Evolutionary conservation across 2,113 vertebrate genomes (phyloP), one percentile per base, ranked within the genome.

Genomic region (Diphyllodes magnificus): DNA sequence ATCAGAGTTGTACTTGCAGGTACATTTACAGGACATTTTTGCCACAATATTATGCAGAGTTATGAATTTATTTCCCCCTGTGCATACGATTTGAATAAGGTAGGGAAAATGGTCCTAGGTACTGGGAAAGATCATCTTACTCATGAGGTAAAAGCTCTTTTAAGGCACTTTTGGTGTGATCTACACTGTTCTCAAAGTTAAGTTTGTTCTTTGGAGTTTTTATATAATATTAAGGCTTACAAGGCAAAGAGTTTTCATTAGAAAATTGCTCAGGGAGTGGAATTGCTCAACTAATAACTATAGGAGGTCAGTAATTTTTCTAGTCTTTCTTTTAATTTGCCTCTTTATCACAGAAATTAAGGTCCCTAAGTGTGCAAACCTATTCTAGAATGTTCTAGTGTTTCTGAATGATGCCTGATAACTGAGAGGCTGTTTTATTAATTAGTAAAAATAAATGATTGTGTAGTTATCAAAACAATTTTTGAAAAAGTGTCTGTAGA

Each of bases 1-100:
- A 89, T 92, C 84, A 86, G 44, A 85, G 59, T 90, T 86, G 54
- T 69, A 91, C 78, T 95, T 94, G 33, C 0, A 27, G 59, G 75
- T 90, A 59, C 47, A 82, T 88, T 92, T 95, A 89, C 50, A 63
- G 71, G 82, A 90, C 50, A 59, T 51, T 91, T 95, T 97, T 95
- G 25, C 87, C 35, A 85, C 88, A 92, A 77, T 92, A 93, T 93
- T 97, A 88, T 94, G 76, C 68, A 88, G 87, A 95, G 69, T 90
- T 93, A 82, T 40, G 15, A 72, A 82, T 93, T 94, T 82, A 90
- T 92, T 94, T 94, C 42, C 83, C 82, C 63, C 16, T 76, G 15
- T 86, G 63, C 19, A 63, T 88, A 42, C 5, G 5, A 83, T 77
- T 88, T 88, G 63, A 95, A 91, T 91, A 80, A 90, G 19, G 39